Evolutionary conservation across 2,888 invertebrate genomes (phyloP), one percentile per base, ranked within the genome.

Genomic region (Limnephilus lunatus): DNA sequence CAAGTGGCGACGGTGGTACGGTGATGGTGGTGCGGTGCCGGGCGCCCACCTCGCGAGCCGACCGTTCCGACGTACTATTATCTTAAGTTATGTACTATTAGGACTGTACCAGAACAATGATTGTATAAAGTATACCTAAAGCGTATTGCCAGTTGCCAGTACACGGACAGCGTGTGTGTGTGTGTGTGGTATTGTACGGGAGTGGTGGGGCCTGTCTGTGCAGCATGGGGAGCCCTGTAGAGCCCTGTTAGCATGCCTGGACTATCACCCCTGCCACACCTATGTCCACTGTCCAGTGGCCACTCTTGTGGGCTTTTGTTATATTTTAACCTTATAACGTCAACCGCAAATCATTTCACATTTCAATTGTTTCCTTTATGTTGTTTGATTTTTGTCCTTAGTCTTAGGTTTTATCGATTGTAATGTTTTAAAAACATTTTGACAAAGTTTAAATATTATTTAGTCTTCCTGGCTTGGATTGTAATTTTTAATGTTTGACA

Each of bases 141-240:
- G 85, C 48, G 14, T 68, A 68, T 68, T 68, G 68, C 68, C 68
- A 68, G 68, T 68, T 68, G 68, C 68, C 68, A 68, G 68, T 68
- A 68, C 68, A 68, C 68, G 68, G 68, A 68, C 44, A 35, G 44
- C 35, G 95, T 95, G 95, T 95, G 95, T 95, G 92, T 96, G 96
- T 96, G 96, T 96, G 96, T 95, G 95, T 96, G 96, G 95, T 96
- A 96, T 96, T 80, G 88, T 88, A 88, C 31, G 88, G 80, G 88
- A 32, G 80, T 31, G 25, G 80, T 19, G 44, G 44, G 25, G 86
- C 44, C 30, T 30, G 44, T 39, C 39, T 81, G 81, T 31, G 81
- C 39, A 81, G 81, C 81, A 81, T 81, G 81, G 30, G 89, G 89
- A 44, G 30, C 83, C 90, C 83, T 83, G 90, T 90, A 90, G 90